Evolutionary conservation across 37 sponge, comb jelly and placozoan genomes (phyloP), one percentile per base, ranked within the genome.

Genomic region (Aplysina aerophoba): DNA sequence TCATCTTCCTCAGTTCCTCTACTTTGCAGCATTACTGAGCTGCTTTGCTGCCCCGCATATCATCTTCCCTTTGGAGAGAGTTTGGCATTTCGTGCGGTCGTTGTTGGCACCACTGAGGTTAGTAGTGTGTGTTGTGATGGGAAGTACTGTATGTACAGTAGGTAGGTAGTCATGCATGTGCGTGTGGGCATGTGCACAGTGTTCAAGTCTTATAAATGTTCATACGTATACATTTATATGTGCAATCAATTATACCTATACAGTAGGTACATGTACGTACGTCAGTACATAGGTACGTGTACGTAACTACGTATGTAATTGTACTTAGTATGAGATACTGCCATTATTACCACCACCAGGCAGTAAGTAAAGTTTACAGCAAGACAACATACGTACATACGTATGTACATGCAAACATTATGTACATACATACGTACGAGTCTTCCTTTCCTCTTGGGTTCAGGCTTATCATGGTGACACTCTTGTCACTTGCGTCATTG

Each of bases 1-100:
- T 11, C 95, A 97, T 56, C 35, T 95, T 16, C 93, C 95, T 21
- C 98, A 97, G 81, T 20, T 97, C 19, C 91, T 89, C 72, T 97
- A 97, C 61, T 95, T 93, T 83, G 34, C 83, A 59, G 50, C 54
- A 21, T 84, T 95, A 56, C 19, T 87, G 5, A 80, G 77, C 37
- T 50, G 81, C 39, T 94, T 94, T 74, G 66, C 94, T 55, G 30
- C 57, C 22, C 69, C 88, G 16, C 89, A 85, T 19, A 72, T 96
- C 56, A 34, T 96, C 12, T 24, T 59, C 24, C 79, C 40, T 20
- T 25, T 79, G 57, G 40, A 63, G 39, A 19, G 71, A 37, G 15
- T 83, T 60, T 33, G n/a, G 36, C 38, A 30, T 0, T 75, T 41
- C 73, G 58, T 75, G 54, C 16, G 53, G 25, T 36, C 78, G 41